Percentiles rank a stretch among this genome's conserved stretches.
These are phyloP conservation scores for Drosophila azteca DNA, from an alignment of 1,140 invertebrate species.

Conservation along the genomic window DNA sequence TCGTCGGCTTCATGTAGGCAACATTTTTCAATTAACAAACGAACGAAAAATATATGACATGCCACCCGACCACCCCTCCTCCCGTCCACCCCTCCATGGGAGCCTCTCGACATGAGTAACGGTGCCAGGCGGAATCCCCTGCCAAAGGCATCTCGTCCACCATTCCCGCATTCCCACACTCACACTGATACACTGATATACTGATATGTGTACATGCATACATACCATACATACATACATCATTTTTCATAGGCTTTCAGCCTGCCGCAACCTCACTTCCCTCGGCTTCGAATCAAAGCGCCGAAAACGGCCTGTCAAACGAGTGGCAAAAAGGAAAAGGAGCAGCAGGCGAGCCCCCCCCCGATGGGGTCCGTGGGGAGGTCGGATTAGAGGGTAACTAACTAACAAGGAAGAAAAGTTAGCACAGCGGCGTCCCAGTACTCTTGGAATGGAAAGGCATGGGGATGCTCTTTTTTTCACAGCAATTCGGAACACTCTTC, in stretches of 20 bases:
- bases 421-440: not conserved
- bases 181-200: slow-evolving; percentile 24
- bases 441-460: not conserved
- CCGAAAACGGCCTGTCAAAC: slow-evolving; percentile 72
- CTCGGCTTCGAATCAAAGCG: slow-evolving; percentile 67
- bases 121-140: slow-evolving; percentile 37
- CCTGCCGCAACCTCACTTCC: slow-evolving; percentile 24
- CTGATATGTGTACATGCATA: slow-evolving; percentile 3
- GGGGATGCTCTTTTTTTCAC: too few relatives aligned
- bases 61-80: slow-evolving; percentile 42
- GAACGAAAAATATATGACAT: slow-evolving; percentile 80
- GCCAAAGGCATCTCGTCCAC: too few relatives aligned
- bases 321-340: slow-evolving; percentile 22
- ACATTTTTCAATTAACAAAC: slow-evolving; percentile 82
- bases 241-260: slow-evolving; percentile 73
- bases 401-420: slow-evolving; percentile 37
- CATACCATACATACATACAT: slow-evolving; percentile 23
- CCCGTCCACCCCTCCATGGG: not conserved
- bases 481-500: too few relatives aligned
- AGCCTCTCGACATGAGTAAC: slow-evolving; percentile 54
- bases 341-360: not conserved
- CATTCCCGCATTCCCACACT: not conserved
- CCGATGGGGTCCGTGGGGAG: not conserved
- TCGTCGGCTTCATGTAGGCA: slow-evolving; percentile 61
- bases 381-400: slow-evolving; percentile 45